Evolutionary conservation across 2,888 invertebrate genomes (phyloP).

Genomic region (Microctonus brassicae): DNA sequence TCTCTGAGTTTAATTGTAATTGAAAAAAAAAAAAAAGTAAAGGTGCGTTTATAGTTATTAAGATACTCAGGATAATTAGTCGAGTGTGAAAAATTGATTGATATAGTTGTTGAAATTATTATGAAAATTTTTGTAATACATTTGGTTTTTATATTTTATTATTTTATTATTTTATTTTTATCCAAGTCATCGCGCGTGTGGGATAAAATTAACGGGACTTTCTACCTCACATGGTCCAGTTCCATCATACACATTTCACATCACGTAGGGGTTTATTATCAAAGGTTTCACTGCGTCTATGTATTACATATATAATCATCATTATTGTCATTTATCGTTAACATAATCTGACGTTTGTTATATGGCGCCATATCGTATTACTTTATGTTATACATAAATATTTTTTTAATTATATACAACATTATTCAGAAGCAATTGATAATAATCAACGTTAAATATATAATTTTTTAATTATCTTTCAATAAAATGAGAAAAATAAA

Average conservation of each 20-base stretch:
- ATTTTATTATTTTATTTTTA: conserved; percentile 15
- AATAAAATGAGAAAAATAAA: background rate
- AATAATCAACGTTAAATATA: background rate
- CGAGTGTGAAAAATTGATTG: too few species aligned
- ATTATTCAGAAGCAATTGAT: conserved; percentile 1
- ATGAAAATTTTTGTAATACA: too few species aligned
- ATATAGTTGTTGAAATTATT: too few species aligned
- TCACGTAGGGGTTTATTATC: conserved; percentile 15
- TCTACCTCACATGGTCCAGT: conserved; percentile 26
- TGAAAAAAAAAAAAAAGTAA: background rate
- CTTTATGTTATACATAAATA: background rate
- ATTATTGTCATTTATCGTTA: conserved; percentile 18
- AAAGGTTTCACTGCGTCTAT: background rate
- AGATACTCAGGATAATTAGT: too few species aligned
- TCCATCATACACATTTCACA: background rate
- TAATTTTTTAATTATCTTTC: background rate
- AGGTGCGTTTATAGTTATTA: too few species aligned
- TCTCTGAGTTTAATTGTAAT: too few species aligned
- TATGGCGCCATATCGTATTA: background rate
- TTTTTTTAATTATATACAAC: background rate
- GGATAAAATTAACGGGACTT: conserved; percentile 27
- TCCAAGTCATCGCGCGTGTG: conserved; percentile 4
- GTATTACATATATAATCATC: too few species aligned
- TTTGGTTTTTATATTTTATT: background rate
- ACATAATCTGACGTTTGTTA: conserved; percentile 11